A percentile compares a stretch with the other conserved stretches of the same genome.
Evolutionary conservation across 2,113 vertebrate genomes (phyloP).

Genomic region (Empidonax alnorum): DNA sequence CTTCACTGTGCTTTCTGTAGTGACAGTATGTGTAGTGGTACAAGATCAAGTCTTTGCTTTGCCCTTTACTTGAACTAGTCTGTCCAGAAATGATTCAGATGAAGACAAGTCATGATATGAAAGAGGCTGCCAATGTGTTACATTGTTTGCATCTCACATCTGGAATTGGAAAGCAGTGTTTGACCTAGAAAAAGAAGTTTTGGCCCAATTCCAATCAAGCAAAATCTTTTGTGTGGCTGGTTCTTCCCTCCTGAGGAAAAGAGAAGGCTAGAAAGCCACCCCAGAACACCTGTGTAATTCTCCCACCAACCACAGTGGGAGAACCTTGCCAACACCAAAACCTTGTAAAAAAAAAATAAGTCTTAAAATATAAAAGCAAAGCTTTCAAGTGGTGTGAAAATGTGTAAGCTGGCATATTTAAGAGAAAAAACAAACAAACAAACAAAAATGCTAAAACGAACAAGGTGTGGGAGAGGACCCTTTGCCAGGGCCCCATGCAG

Average conservation of each 20-base stretch:
- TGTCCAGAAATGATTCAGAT: background rate
- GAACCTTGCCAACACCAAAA: background rate
- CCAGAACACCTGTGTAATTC: background rate
- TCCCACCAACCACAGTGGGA: background rate
- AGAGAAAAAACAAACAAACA: too few species aligned
- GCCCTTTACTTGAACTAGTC: background rate
- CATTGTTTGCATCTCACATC: background rate
- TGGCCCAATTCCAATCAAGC: background rate
- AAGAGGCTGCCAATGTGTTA: background rate
- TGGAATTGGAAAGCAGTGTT: background rate
- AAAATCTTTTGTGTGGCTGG: background rate
- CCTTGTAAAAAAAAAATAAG: background rate
- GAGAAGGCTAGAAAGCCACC: background rate
- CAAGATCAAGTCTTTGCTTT: background rate
- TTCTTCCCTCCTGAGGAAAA: background rate
- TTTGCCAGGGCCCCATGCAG: background rate
- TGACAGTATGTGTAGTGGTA: background rate
- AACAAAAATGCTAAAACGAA: background rate
- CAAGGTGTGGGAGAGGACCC: background rate
- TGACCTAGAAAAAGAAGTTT: background rate
- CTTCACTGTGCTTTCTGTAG: background rate
- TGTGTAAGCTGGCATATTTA: background rate
- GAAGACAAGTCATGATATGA: background rate
- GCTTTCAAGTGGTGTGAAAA: background rate
- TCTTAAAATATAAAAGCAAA: background rate